These are phyloP conservation scores for Torymus aiolomorphi DNA, from an alignment of 2,888 invertebrate species.

Conservation along the genomic window DNA sequence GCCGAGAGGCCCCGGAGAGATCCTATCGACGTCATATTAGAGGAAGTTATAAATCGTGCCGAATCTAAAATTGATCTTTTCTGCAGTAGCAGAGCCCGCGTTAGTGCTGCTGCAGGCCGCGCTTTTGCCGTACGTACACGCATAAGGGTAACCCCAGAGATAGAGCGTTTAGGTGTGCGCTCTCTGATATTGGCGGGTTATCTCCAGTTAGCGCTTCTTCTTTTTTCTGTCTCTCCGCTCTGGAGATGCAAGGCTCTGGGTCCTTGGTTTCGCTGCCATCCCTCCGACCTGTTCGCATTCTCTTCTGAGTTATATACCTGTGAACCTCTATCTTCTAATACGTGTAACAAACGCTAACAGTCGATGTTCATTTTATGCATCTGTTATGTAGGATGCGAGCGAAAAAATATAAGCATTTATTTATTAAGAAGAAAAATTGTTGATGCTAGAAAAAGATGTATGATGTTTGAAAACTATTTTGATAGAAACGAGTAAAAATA, in stretches of 20 bases:
- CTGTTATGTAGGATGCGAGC: too few relatives aligned
- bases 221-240: constrained; percentile 6
- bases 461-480: too few relatives aligned
- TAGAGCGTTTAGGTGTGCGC: constrained; percentile 59
- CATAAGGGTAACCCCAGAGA: constrained; percentile 26
- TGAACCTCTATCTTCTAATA: too few relatives aligned
- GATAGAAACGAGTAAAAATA: too few relatives aligned
- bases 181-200: constrained; percentile 60
- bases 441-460: too few relatives aligned
- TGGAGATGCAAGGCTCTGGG: neutral
- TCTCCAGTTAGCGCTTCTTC: constrained; percentile 49
- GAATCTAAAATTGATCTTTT: constrained; percentile 76
- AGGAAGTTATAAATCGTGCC: constrained; percentile 76
- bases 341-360: too few relatives aligned
- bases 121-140: neutral
- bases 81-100: constrained; percentile 63
- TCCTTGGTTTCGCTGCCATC: too few relatives aligned
- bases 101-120: neutral
- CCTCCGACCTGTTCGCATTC: too few relatives aligned
- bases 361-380: too few relatives aligned
- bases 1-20: constrained; percentile 59
- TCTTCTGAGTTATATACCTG: too few relatives aligned
- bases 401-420: too few relatives aligned
- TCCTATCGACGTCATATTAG: constrained; percentile 73
- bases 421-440: too few relatives aligned